These are phyloP conservation scores for Rhopalosiphum padi DNA, from an alignment of 1,140 invertebrate genomes.

Conservation along the genomic window DNA sequence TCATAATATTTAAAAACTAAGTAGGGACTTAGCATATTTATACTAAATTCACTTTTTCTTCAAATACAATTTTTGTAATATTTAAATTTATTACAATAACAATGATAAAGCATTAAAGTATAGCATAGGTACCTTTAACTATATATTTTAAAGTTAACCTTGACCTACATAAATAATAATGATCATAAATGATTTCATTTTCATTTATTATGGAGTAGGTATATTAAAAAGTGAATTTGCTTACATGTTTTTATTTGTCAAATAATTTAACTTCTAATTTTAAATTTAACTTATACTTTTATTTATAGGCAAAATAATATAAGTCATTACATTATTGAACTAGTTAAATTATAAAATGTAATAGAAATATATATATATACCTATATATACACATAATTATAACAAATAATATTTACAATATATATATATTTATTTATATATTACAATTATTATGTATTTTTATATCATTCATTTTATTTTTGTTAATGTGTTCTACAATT, in stretches of 20 bases:
- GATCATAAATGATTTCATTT: constrained; percentile 17
- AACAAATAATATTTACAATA: background rate
- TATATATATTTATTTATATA: too few relatives aligned
- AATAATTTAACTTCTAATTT: background rate
- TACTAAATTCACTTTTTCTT: background rate
- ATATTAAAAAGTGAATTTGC: constrained; percentile 10
- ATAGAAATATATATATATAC: background rate
- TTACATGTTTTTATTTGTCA: background rate
- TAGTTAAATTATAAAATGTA: background rate
- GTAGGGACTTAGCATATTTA: background rate
- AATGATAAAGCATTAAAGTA: background rate
- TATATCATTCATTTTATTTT: background rate
- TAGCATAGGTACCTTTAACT: background rate
- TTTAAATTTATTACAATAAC: background rate
- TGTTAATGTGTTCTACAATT: background rate
- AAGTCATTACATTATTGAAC: background rate
- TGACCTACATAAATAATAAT: constrained; percentile 29
- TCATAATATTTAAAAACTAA: background rate
- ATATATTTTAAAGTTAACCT: constrained; percentile 19
- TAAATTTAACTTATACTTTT: background rate
- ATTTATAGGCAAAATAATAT: background rate
- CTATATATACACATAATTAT: background rate
- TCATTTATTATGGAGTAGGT: background rate
- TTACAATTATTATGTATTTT: too few relatives aligned
- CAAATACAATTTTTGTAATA: background rate